Percentiles rank a stretch among this genome's conserved stretches.
Evolutionary conservation across 2,113 vertebrate species (phyloP).

Genomic region (Pogonocichla stellata): DNA sequence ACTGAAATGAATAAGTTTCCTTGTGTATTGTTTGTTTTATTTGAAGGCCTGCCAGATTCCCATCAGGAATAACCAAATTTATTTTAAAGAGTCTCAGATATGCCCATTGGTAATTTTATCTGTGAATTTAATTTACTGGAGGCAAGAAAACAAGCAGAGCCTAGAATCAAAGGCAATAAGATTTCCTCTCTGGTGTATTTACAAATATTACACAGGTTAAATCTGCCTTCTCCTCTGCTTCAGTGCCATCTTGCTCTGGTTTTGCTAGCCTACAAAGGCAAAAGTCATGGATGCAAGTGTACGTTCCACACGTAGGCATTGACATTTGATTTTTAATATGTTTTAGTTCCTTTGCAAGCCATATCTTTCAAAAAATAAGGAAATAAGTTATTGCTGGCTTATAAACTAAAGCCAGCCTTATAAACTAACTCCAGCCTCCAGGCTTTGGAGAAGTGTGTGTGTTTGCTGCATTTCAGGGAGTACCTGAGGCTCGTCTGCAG

Average conservation of each 20-base stretch:
- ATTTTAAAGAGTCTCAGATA: not conserved
- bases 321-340: not conserved
- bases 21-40: constrained; percentile 1
- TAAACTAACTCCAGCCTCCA: not conserved
- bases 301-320: not conserved
- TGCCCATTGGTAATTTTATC: constrained; percentile 5
- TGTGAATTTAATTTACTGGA: constrained; percentile 20
- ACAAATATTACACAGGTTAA: not conserved
- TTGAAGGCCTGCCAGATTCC: not conserved
- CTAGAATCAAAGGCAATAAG: not conserved
- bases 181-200: constrained; percentile 8
- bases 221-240: not conserved
- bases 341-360: not conserved
- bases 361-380: not conserved
- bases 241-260: not conserved
- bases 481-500: not conserved
- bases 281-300: not conserved
- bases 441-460: accelerated
- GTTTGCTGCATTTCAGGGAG: not conserved
- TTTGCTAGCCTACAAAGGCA: not conserved
- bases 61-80: not conserved
- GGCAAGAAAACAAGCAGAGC: constrained; percentile 7
- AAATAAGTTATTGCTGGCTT: not conserved
- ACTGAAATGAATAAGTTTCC: constrained; percentile 23
- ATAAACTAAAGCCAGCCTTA: not conserved